Evolutionary conservation across 2,113 vertebrate genomes (phyloP).

Genomic region (Corythaixoides concolor): DNA sequence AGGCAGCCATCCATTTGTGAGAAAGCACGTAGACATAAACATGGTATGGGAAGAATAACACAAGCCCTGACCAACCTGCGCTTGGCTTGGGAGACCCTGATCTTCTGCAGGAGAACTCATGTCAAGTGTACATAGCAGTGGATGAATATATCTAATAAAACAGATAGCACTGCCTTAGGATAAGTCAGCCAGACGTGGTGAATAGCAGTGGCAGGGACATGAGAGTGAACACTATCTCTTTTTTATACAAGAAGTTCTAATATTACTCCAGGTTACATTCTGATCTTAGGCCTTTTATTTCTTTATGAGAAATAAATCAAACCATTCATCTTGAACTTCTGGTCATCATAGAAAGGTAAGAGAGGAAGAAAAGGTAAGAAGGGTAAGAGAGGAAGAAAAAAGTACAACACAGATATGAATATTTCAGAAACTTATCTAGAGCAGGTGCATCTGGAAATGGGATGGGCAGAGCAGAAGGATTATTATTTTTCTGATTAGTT

Average conservation of each 20-base stretch:
- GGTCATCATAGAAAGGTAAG: not conserved
- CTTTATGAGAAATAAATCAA: not conserved
- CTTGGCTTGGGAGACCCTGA: accelerated
- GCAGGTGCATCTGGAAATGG: not conserved
- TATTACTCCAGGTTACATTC: not conserved
- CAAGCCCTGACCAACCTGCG: not conserved
- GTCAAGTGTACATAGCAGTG: not conserved
- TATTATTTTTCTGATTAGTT: not conserved
- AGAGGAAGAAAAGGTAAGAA: not conserved
- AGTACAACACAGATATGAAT: not conserved
- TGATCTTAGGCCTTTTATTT: not conserved
- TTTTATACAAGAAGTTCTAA: not conserved
- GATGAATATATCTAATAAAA: not conserved
- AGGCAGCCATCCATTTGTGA: accelerated
- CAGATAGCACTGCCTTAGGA: not conserved
- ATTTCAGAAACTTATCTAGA: not conserved
- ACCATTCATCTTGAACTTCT: not conserved
- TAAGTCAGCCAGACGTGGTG: accelerated
- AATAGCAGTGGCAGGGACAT: not conserved
- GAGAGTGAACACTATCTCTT: not conserved
- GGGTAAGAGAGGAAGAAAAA: not conserved
- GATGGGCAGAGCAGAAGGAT: not conserved
- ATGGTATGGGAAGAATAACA: not conserved
- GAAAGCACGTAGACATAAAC: accelerated
- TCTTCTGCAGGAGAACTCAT: not conserved